Conservation (phyloP, 2,113 vertebrate genomes). For the Cryptomyrus ogoouensis region DNA sequence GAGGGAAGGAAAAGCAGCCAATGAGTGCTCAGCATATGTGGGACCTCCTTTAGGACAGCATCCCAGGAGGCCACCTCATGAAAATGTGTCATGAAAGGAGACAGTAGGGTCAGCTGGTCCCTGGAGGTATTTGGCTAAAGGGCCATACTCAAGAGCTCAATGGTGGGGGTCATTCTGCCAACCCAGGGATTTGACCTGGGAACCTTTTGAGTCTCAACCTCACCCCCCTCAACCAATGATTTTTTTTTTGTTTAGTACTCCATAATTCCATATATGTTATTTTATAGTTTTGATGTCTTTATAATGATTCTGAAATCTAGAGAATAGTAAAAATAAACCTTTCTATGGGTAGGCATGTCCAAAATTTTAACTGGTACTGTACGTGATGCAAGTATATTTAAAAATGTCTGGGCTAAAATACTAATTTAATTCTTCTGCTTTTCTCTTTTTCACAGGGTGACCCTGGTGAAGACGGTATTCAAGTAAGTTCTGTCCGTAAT, state of each 20-base stretch:
- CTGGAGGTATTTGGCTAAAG: not conserved
- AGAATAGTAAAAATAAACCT: not conserved
- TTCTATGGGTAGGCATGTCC: not conserved
- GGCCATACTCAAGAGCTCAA: not conserved
- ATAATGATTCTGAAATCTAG: not conserved
- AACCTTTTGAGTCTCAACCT: not conserved
- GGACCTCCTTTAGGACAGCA: not conserved
- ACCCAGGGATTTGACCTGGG: not conserved
- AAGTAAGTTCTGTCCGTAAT: conserved; percentile 60
- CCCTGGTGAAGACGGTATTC: conserved; percentile 84
- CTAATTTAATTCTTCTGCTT: not conserved
- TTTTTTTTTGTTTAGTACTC: not conserved
- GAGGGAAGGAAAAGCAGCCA: not conserved
- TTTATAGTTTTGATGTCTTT: not conserved
- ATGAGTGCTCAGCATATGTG: not conserved
- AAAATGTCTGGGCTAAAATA: not conserved
- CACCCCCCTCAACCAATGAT: not conserved
- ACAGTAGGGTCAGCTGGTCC: not conserved
- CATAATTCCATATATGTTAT: not conserved
- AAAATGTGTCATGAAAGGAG: not conserved
- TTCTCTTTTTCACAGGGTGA: conserved; percentile 67
- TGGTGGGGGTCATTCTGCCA: not conserved
- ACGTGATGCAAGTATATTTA: not conserved
- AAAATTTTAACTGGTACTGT: not conserved
- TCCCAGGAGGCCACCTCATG: not conserved